A percentile compares a stretch with the other conserved stretches of the same genome.
Evolutionary conservation across 2,113 vertebrate species (phyloP).

Genomic region (Phalacrocorax pelagicus): DNA sequence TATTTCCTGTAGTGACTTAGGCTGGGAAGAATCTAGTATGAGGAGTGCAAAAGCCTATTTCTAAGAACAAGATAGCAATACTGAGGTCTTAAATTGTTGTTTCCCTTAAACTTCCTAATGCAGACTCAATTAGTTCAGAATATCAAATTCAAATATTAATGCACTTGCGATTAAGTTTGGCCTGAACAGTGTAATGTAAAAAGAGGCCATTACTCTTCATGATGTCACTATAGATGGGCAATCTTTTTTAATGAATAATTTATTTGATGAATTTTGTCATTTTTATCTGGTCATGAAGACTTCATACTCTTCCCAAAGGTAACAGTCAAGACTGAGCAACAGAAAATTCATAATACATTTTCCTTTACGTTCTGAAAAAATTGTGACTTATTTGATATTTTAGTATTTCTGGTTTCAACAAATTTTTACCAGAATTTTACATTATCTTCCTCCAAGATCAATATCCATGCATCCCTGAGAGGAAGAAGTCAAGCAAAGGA

Average conservation of each 20-base stretch:
- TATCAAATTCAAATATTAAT: conserved; percentile 29
- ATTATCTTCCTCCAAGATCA: not conserved
- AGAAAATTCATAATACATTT: not conserved
- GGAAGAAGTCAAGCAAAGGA: too few relatives aligned
- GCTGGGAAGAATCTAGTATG: not conserved
- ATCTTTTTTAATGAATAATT: conserved; percentile 9
- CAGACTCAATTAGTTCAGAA: not conserved
- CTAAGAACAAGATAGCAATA: not conserved
- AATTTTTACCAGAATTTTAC: not conserved
- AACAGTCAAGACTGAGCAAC: not conserved
- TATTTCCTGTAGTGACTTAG: not conserved
- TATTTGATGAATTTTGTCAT: not conserved
- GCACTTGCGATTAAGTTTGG: not conserved
- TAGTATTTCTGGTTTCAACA: not conserved
- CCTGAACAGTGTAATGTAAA: not conserved
- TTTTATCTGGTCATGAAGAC: not conserved
- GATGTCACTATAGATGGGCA: not conserved
- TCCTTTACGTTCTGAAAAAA: not conserved
- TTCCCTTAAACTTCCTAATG: not conserved
- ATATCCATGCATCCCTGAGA: too few relatives aligned
- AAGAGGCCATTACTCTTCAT: not conserved
- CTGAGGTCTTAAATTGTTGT: not conserved
- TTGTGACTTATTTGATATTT: not conserved
- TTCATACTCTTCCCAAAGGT: not conserved
- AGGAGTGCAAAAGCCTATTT: not conserved